phyloP scores from a whole-genome alignment of 1,140 invertebrate genomes.

The Leptinotarsa texana region DNA sequence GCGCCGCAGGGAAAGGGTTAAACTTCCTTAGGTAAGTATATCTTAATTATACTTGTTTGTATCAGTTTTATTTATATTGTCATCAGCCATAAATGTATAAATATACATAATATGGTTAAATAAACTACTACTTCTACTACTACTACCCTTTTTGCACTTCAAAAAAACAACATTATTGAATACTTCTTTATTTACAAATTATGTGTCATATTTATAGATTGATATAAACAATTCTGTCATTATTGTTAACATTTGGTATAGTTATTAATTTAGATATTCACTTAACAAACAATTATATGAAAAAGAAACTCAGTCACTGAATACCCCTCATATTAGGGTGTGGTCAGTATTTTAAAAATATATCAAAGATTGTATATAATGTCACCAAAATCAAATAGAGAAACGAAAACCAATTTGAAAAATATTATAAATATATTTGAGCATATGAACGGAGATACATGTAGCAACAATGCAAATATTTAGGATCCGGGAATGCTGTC shows the following conservation, averaged over 20 bases:
- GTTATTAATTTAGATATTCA: conserved; percentile 44
- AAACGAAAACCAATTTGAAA: neutral
- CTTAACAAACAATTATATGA: conserved; percentile 39
- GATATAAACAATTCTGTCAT: conserved; percentile 45
- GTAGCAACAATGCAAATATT: conserved; percentile 1
- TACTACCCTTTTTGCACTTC: too few species aligned
- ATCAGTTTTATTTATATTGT: too few species aligned
- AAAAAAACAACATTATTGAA: neutral
- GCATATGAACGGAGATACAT: neutral
- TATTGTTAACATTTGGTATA: conserved; percentile 45
- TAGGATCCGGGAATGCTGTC: conserved; percentile 37
- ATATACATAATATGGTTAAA: too few species aligned
- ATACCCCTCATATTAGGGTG: conserved; percentile 35
- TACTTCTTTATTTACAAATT: conserved; percentile 44
- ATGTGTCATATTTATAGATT: conserved; percentile 41
- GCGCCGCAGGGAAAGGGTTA: too few species aligned
- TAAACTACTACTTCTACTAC: too few species aligned
- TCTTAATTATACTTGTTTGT: too few species aligned
- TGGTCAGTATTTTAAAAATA: conserved; percentile 24
- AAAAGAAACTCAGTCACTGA: conserved; percentile 43
- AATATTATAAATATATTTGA: neutral
- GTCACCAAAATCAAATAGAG: neutral
- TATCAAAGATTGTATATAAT: neutral
- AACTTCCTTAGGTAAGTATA: too few species aligned
- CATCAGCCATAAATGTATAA: too few species aligned